Evolutionary conservation across 2,797 vertebrate genomes (phyloP).

Genomic region (Synanceia verrucosa): DNA sequence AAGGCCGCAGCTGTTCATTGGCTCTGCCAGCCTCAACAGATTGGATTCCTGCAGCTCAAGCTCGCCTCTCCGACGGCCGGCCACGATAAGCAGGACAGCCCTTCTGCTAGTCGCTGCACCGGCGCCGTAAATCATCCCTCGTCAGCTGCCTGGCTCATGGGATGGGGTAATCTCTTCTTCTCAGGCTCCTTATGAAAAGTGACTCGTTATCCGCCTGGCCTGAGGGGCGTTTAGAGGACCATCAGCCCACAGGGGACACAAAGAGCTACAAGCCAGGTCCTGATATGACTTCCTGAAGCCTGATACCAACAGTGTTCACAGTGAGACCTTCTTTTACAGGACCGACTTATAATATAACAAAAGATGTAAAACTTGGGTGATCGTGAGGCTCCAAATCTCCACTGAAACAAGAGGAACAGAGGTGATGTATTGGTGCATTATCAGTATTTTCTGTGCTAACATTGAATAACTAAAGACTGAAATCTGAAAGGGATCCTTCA

Average conservation of each 20-base stretch:
- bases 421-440: too few species aligned
- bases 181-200: constrained; percentile 50
- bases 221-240: constrained; percentile 44
- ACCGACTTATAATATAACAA: too few species aligned
- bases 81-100: constrained; percentile 48
- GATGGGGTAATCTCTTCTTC: constrained; percentile 57
- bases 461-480: not conserved
- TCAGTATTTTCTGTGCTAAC: not conserved
- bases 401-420: too few species aligned
- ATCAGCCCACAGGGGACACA: constrained; percentile 21
- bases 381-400: too few species aligned
- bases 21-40: constrained; percentile 65
- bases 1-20: constrained; percentile 77
- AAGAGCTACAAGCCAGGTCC: not conserved
- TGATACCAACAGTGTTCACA: not conserved
- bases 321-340: not conserved
- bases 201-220: constrained; percentile 49
- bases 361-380: too few species aligned
- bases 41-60: constrained; percentile 69
- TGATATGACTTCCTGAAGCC: not conserved
- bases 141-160: constrained; percentile 57
- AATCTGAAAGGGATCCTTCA: not conserved
- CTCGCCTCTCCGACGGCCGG: constrained; percentile 60
- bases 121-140: constrained; percentile 66
- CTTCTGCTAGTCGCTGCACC: constrained; percentile 37